phyloP scores from a whole-genome alignment of 1,140 invertebrate species.

The Batillaria attramentaria region DNA sequence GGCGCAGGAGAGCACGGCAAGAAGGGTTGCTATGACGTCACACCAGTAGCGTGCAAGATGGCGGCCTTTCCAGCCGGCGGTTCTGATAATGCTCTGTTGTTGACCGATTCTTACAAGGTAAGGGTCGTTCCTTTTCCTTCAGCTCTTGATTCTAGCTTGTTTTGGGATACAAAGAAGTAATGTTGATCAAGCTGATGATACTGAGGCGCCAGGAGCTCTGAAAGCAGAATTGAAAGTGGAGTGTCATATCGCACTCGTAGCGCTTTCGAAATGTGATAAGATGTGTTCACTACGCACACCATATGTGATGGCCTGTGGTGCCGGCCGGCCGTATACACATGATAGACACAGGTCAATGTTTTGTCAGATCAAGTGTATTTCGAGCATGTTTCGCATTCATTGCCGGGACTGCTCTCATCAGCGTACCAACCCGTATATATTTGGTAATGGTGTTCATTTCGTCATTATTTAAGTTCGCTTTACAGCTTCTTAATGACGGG shows the following conservation, averaged over 20 bases:
- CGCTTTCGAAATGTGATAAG: no score
- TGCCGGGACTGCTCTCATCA: no score
- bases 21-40: conserved; percentile 61
- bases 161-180: not conserved
- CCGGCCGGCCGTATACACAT: no score
- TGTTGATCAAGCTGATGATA: not conserved
- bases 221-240: not conserved
- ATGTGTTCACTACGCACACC: no score
- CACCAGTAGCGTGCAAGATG: conserved; percentile 59
- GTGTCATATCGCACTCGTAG: not conserved
- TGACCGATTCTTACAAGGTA: conserved; percentile 70
- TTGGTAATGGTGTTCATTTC: no score
- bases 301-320: no score
- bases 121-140: not conserved
- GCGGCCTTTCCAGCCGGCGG: conserved; percentile 48
- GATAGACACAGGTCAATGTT: no score
- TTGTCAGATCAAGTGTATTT: no score
- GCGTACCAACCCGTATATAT: no score
- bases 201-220: not conserved
- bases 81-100: conserved; percentile 63
- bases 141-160: not conserved
- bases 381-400: no score
- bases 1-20: not conserved
- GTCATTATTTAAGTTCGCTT: no score
- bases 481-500: no score